Evolutionary conservation across 1,140 invertebrate genomes (phyloP).

Genomic region (Drosophila murphyi): DNA sequence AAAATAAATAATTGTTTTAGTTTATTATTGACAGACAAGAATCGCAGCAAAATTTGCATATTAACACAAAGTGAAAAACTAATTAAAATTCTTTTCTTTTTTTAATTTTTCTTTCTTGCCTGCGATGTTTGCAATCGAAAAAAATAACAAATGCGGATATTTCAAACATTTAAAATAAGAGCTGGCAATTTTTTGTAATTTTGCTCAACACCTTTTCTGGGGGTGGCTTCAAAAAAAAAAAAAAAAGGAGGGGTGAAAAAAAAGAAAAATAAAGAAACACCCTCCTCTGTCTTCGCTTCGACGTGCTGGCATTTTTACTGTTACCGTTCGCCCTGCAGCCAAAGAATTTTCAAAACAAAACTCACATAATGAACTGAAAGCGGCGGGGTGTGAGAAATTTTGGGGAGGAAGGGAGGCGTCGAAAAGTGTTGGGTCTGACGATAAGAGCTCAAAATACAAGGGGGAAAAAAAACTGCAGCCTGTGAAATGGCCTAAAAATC

Average conservation of each 20-base stretch:
- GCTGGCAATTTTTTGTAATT: conserved; percentile 51
- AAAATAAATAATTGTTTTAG: conserved; percentile 56
- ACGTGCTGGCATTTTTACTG: conserved; percentile 70
- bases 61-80: conserved; percentile 44
- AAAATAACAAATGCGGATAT: conserved; percentile 47
- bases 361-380: conserved; percentile 73
- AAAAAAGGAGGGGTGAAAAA: conserved; percentile 1
- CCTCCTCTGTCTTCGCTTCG: conserved; percentile 24
- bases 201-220: conserved; percentile 67
- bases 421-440: conserved; percentile 20
- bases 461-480: conserved; percentile 26
- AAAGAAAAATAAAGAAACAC: conserved; percentile 23
- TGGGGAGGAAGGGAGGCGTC: neutral
- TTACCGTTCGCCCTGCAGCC: conserved; percentile 48
- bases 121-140: conserved; percentile 26
- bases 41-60: conserved; percentile 28
- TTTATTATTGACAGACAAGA: conserved; percentile 46
- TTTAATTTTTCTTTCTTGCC: conserved; percentile 20
- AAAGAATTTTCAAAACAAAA: conserved; percentile 58
- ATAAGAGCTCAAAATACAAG: conserved; percentile 32
- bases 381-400: conserved; percentile 9
- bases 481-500: conserved; percentile 70
- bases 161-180: conserved; percentile 67
- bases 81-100: conserved; percentile 74
- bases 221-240: conserved; percentile 33